Conservation (phyloP, 2,113 vertebrate species). For the Tupaia chinensis region DNA sequence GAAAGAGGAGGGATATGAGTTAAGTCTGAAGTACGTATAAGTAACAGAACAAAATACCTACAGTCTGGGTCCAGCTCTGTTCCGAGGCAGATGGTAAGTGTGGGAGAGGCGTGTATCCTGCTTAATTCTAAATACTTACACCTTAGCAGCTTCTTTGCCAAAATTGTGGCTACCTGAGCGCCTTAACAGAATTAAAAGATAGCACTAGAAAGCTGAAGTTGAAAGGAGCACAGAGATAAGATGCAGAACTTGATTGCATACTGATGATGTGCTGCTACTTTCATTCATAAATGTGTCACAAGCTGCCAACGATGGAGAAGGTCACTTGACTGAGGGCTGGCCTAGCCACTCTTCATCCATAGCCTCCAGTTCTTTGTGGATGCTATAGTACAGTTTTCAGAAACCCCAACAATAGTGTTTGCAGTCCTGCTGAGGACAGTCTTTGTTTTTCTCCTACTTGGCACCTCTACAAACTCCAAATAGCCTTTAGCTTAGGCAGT, state of each 20-base stretch:
- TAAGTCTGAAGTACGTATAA: not conserved
- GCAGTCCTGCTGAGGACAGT: not conserved
- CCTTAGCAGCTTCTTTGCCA: not conserved
- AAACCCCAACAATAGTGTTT: not conserved
- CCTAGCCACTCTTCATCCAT: not conserved
- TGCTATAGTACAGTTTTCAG: not conserved
- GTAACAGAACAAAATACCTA: not conserved
- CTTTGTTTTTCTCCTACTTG: constrained; percentile 43
- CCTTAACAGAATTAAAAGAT: not conserved
- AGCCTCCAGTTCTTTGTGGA: not conserved
- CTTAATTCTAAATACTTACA: not conserved
- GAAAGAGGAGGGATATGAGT: not conserved
- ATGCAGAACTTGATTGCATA: not conserved
- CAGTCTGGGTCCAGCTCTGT: not conserved
- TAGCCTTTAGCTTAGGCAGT: not conserved
- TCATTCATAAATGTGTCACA: not conserved
- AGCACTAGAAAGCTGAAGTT: not conserved
- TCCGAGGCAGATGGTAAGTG: too few relatives aligned
- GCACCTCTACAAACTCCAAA: not conserved
- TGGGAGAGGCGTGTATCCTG: not conserved
- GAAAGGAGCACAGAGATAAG: not conserved
- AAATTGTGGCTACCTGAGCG: not conserved
- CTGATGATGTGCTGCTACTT: not conserved
- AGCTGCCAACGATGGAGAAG: not conserved
- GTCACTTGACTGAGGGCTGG: not conserved